A percentile compares a stretch with the other conserved stretches of the same genome.
These are phyloP conservation scores for Henicopernis longicauda DNA, from an alignment of 2,113 vertebrate species.

Conservation along the genomic window DNA sequence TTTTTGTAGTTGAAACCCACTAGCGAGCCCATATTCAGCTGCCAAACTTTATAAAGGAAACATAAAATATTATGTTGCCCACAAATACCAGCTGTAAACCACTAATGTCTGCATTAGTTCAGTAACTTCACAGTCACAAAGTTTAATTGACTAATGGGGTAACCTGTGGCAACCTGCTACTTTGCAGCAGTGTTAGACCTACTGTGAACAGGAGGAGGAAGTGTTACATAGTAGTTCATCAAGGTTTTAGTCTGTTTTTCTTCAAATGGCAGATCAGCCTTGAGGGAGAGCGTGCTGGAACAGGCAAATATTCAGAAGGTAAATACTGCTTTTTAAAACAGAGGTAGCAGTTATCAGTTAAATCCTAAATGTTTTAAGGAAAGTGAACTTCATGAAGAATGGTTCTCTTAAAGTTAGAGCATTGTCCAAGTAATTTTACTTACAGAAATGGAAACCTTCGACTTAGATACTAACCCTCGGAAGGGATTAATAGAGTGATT, in stretches of 20 bases:
- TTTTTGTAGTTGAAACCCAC: constrained; percentile 43
- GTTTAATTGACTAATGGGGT: constrained; percentile 12
- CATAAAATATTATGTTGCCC: constrained; percentile 50
- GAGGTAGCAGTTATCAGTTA: neutral
- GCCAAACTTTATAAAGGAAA: constrained; percentile 49
- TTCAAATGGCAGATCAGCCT: neutral
- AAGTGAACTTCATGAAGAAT: neutral
- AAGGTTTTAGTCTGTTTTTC: neutral
- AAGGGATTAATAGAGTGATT: neutral
- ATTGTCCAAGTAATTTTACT: neutral
- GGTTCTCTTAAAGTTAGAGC: neutral
- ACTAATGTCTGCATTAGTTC: constrained; percentile 21
- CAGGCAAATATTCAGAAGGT: neutral
- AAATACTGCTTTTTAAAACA: neutral
- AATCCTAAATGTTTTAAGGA: neutral
- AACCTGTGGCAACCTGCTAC: constrained; percentile 36
- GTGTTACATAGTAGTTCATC: neutral
- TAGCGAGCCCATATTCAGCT: constrained; percentile 28
- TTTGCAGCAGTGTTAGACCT: neutral
- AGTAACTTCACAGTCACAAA: constrained; percentile 19
- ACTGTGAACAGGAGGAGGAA: constrained; percentile 16
- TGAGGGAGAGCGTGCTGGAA: neutral
- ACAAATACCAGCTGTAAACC: constrained; percentile 54
- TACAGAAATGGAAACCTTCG: neutral
- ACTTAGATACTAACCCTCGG: neutral